Evolutionary conservation across 2,113 vertebrate species (phyloP), one percentile per base, ranked within the genome.

Genomic region (Sarotherodon lohbergeri): DNA sequence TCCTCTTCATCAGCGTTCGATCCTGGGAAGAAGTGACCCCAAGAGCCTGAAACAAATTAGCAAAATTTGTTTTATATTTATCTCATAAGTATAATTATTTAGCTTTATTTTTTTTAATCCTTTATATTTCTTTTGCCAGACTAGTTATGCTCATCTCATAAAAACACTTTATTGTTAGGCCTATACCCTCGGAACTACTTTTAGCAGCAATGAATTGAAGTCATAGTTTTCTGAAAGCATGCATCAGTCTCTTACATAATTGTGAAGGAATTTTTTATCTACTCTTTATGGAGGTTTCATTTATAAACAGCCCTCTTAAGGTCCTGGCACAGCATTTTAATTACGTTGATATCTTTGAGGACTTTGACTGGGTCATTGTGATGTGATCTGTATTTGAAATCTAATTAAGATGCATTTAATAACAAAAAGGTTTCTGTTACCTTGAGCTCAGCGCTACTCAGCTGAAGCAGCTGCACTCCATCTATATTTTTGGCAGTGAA

Each of bases 401-500:
- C 16, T 19, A 50, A 50, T 50, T 50, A 32, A 50, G 17, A 34
- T 78, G 9, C 27, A 52, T 78, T 78, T 78, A 78, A 52, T 52
- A 81, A 68, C 36, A 32, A 39, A 78, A 46, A 61, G 22, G 7
- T 13, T 29, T 5, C 56, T 19, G 14, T 81, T 24, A 99, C 98
- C 97, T 99, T 99, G 36, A 99, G 98, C 87, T 97, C 97, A 56
- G 92, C 89, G 80, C 97, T 97, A 89, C 98, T 98, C 94, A 99
- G 94, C 89, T 97, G 97, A 79, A 99, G 97, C 82, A 99, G 97
- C 82, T 97, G 97, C 54, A 97, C 97, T 91, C 99, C 99, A 6
- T 97, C 97, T 88, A 99, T 93, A 88, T 97, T 97, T 88, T 98
- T 97, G 96, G 98, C 96, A 92, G 96, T 98, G 97, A 99, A 99